Conservation (phyloP, 2,113 vertebrate species). For the Chaenogobius annularis region DNA sequence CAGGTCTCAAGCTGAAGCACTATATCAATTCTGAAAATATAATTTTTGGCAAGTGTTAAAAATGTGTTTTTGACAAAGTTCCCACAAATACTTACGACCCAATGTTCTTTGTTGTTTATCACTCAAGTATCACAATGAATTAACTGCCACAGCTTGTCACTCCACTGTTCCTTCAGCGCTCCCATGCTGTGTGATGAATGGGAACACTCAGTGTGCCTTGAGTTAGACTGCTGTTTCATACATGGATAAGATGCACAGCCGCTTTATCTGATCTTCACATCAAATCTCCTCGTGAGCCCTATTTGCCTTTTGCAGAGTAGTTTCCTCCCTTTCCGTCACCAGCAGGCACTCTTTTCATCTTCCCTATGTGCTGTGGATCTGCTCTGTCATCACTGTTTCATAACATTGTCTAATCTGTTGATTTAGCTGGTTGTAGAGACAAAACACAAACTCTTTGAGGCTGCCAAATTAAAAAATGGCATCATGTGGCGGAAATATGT, state of each 20-base stretch:
- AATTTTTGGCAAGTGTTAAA: not conserved
- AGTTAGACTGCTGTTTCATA: constrained; percentile 1
- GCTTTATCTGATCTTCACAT: constrained; percentile 2
- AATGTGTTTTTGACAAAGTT: constrained; percentile 6
- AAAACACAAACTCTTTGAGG: not conserved
- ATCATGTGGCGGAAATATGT: too few species aligned
- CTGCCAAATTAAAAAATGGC: not conserved
- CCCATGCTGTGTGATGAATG: constrained; percentile 5
- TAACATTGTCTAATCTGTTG: not conserved
- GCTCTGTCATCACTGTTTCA: constrained; percentile 8
- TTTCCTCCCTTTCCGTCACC: constrained; percentile 14
- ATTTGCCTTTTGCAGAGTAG: constrained; percentile 16
- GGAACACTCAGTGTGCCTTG: not conserved
- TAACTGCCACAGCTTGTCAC: not conserved
- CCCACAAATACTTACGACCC: not conserved
- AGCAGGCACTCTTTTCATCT: constrained; percentile 9
- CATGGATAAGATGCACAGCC: constrained; percentile 9
- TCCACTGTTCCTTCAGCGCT: not conserved
- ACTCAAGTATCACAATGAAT: constrained; percentile 1
- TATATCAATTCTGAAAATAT: not conserved
- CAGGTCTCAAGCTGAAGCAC: not conserved
- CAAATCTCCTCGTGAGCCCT: constrained; percentile 3
- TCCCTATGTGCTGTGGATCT: not conserved
- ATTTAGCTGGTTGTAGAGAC: not conserved
- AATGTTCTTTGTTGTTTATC: not conserved